Evolutionary conservation across 2,113 vertebrate species (phyloP), one percentile per base, ranked within the genome.

Genomic region (Hydrolagus affinis): DNA sequence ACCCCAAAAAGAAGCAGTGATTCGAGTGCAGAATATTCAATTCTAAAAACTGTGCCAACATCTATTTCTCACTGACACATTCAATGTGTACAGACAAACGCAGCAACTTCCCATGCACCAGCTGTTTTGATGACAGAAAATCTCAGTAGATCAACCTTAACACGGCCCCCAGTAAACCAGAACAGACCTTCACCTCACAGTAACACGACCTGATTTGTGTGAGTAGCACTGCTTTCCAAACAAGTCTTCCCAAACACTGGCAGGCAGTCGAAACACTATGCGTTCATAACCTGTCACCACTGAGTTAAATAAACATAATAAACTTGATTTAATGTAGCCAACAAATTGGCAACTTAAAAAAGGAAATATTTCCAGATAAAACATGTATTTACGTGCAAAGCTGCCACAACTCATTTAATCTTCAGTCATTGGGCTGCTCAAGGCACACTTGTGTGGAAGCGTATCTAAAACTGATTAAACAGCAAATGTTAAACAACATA

Each of bases 191-290:
- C 78, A 83, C 21, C 17, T 80, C 64, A 23, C 57, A 15, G 25
- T 21, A 62, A 78, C 76, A 8, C 25, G 25, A 77, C n/a, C 76
- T 62, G 76, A 80, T 80, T 83, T 83, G 32, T 17, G 66, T 66
- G 28, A 14, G 25, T 83, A 28, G 62, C 66, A 59, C 0, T 66
- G 60, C 15, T 83, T 30, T 21, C 78, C 21, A 83, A 66, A 83
- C 78, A 83, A 28, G 60, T 21, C 25, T 83, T 17, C 62, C 11
- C 8, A 68, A 21, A 44, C 73, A 2, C 73, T 56, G 66, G 78
- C 28, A 19, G 12, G 62, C 23, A 64, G 59, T 28, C 77, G 57
- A 75, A 75, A 56, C 21, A 57, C 12, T 11, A 23, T 77, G 23
- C 56, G 23, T 19, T 73, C 73, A 75, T 21, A 3, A 75, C 14